Conservation (phyloP, 2,113 vertebrate genomes). For the Sterrhoptilus dennistouni region DNA sequence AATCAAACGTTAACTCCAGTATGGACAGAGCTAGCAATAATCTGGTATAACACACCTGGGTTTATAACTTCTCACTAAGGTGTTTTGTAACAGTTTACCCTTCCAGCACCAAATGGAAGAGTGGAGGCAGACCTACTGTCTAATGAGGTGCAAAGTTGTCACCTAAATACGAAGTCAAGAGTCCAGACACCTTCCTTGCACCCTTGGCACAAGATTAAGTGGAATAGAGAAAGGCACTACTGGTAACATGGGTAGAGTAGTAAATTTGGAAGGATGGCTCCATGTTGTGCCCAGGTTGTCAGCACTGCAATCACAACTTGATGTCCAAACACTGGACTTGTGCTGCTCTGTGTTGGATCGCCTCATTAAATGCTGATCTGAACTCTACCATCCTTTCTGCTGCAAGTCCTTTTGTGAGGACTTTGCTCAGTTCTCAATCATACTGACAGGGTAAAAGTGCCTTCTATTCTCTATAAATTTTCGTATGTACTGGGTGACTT, state of each 20-base stretch:
- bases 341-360: background rate
- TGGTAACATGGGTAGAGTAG: background rate
- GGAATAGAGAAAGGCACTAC: background rate
- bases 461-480: constrained; percentile 11
- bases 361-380: background rate
- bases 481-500: background rate
- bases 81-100: background rate
- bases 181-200: background rate
- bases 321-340: background rate
- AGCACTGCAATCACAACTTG: background rate
- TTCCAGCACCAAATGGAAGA: background rate
- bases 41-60: background rate
- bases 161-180: background rate
- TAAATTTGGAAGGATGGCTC: background rate
- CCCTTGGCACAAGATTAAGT: background rate
- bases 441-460: constrained; percentile 2
- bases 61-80: background rate
- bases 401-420: background rate
- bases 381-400: background rate
- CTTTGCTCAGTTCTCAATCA: constrained; percentile 8
- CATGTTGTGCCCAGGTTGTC: background rate
- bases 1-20: background rate
- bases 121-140: background rate
- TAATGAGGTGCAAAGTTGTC: background rate
- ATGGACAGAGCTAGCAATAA: background rate